Conservation (phyloP, 1,140 invertebrate species). For the Riptortus pedestris region DNA sequence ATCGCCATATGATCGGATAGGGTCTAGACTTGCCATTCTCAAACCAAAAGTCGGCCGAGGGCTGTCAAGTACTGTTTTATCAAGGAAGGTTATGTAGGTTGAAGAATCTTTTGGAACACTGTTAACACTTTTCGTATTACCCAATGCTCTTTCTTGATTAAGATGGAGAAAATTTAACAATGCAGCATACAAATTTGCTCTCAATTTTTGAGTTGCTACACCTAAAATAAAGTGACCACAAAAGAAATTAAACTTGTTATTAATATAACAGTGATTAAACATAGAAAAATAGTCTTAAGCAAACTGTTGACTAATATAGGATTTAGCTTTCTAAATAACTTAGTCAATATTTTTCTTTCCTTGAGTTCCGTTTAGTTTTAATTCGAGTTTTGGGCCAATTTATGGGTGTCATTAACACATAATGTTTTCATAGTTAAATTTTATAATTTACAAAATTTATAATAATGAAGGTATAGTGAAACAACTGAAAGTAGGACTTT, state of each 20-base stretch:
- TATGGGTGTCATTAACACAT: too few species aligned
- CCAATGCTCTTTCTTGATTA: conserved; percentile 43
- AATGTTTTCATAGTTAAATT: too few species aligned
- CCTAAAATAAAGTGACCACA: conserved; percentile 44
- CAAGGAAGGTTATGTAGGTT: conserved; percentile 36
- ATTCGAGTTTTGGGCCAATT: too few species aligned
- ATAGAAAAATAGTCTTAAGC: background rate
- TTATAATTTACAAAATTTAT: too few species aligned
- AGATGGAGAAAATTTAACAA: conserved; percentile 67
- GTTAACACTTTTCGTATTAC: conserved; percentile 37
- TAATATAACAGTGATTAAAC: background rate
- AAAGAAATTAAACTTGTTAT: conserved; percentile 33
- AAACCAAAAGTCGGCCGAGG: conserved; percentile 35
- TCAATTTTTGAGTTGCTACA: conserved; percentile 62
- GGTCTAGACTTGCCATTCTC: conserved; percentile 42
- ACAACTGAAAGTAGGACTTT: too few species aligned
- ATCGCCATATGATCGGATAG: conserved; percentile 62
- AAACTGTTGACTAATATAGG: too few species aligned
- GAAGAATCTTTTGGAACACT: conserved; percentile 48
- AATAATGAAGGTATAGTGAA: too few species aligned
- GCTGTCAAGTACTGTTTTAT: conserved; percentile 32
- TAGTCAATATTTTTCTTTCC: conserved; percentile 15
- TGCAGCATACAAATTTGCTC: conserved; percentile 73
- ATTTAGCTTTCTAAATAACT: too few species aligned
- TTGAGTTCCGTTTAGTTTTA: too few species aligned